Conservation (phyloP, 2,113 vertebrate genomes). For the Neofelis nebulosa region DNA sequence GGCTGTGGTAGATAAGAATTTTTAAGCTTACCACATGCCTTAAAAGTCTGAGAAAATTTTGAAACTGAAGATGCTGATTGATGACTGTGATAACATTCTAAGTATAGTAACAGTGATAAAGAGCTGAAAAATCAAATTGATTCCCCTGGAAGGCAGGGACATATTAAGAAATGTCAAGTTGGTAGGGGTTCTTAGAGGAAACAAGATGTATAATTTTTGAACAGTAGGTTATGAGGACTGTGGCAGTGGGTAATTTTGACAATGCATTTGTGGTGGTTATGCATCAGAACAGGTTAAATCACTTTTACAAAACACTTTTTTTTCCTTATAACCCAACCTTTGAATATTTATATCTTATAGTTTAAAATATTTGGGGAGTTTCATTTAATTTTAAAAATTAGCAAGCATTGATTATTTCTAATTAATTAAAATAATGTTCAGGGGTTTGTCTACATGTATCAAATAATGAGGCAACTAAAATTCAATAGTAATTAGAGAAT, state of each 20-base stretch:
- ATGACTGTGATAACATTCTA: slow-evolving; percentile 61
- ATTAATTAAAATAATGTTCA: slow-evolving; percentile 46
- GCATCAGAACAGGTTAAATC: slow-evolving; percentile 22
- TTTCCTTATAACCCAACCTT: background rate
- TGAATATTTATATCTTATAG: background rate
- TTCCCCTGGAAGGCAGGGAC: slow-evolving; percentile 60
- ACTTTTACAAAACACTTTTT: background rate
- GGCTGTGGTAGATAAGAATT: slow-evolving; percentile 44
- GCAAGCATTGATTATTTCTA: background rate
- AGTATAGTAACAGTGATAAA: slow-evolving; percentile 65
- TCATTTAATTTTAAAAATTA: background rate
- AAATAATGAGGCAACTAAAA: background rate
- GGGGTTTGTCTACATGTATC: background rate
- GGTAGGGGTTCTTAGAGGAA: slow-evolving; percentile 37
- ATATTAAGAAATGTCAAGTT: slow-evolving; percentile 55
- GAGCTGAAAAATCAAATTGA: slow-evolving; percentile 57
- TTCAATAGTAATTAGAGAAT: background rate
- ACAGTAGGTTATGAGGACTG: background rate
- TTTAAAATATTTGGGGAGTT: background rate
- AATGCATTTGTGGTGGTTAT: background rate
- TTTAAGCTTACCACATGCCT: slow-evolving; percentile 67
- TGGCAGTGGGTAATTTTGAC: slow-evolving; percentile 7
- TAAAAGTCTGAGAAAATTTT: slow-evolving; percentile 56
- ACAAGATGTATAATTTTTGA: slow-evolving; percentile 59
- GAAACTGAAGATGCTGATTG: slow-evolving; percentile 65